These are phyloP conservation scores for Leptinotarsa rubiginosa DNA, from an alignment of 2,888 invertebrate genomes.

Conservation along the genomic window DNA sequence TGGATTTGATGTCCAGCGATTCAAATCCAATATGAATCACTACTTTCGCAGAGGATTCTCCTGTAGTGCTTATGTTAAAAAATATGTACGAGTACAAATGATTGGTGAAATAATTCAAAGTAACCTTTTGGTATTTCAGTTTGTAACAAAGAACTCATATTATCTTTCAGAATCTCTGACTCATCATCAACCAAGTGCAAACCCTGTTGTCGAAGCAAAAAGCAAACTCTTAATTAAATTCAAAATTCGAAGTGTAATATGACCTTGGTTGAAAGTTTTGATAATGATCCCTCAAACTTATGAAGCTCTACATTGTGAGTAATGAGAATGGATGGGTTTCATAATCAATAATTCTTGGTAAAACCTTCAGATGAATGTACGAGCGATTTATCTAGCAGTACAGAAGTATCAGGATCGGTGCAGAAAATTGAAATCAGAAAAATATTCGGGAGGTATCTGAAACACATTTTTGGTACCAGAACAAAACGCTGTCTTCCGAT, in stretches of 20 bases:
- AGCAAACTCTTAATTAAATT: not conserved
- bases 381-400: no score
- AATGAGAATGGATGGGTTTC: constrained; percentile 1
- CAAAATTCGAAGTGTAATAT: not conserved
- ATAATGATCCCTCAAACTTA: not conserved
- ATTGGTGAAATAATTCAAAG: not conserved
- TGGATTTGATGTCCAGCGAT: no score
- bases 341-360: not conserved
- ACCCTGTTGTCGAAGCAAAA: not conserved
- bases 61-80: no score
- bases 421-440: not conserved
- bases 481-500: no score
- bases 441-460: no score
- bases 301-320: not conserved
- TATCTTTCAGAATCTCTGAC: no score
- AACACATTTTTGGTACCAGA: no score
- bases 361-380: not conserved
- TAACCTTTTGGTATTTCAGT: not conserved
- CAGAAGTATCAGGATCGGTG: not conserved
- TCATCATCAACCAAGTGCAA: no score
- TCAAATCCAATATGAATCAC: no score
- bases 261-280: not conserved
- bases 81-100: no score
- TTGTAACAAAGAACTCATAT: no score
- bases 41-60: no score